These are phyloP conservation scores for Chrysotoxum bicinctum DNA, from an alignment of 2,888 invertebrate species.

Conservation along the genomic window DNA sequence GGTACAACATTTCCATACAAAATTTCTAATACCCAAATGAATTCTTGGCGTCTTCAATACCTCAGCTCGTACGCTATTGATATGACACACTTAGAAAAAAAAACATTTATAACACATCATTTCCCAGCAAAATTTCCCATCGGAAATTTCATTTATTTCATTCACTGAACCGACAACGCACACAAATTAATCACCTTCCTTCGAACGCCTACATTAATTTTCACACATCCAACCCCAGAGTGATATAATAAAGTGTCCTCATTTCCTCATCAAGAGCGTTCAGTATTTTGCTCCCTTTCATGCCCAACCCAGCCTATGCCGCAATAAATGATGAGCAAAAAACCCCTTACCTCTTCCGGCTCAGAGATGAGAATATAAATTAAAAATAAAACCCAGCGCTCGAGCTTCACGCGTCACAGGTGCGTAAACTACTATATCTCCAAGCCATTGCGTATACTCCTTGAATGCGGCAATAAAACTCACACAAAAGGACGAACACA, in stretches of 20 bases:
- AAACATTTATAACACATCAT: conserved; percentile 31
- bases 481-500: conserved; percentile 3
- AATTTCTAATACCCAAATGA: not conserved
- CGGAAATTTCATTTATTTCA: conserved; percentile 65
- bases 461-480: conserved; percentile 29
- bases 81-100: not conserved
- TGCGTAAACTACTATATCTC: conserved; percentile 53
- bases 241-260: conserved; percentile 53
- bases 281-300: conserved; percentile 9
- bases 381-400: conserved; percentile 13
- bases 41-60: not conserved
- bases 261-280: conserved; percentile 44
- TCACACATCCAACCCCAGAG: conserved; percentile 9
- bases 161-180: conserved; percentile 61
- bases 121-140: conserved; percentile 47
- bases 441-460: conserved; percentile 48
- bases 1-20: not conserved
- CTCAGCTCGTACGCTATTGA: not conserved
- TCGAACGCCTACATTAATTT: conserved; percentile 20
- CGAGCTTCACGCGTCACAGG: conserved; percentile 42
- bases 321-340: conserved; percentile 44
- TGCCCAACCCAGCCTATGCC: not conserved
- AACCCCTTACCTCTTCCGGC: conserved; percentile 37
- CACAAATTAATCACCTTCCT: conserved; percentile 64
- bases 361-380: conserved; percentile 23